A percentile compares a stretch with the other conserved stretches of the same genome.
Conservation (phyloP, 1,140 invertebrate species). For the Antheraea pernyi region DNA sequence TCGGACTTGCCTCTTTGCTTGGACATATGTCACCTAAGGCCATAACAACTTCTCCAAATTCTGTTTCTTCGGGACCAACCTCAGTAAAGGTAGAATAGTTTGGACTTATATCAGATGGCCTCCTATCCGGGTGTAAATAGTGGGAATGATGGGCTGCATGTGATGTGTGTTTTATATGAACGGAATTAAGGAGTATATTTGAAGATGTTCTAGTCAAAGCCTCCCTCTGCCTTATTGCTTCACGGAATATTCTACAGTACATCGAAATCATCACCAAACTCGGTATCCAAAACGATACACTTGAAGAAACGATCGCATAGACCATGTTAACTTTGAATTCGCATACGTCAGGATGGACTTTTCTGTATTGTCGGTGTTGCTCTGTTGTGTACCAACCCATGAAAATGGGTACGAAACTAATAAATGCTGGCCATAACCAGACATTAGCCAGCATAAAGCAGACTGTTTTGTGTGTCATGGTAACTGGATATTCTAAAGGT, state of each 20-base stretch:
- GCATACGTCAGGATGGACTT: conserved; percentile 88
- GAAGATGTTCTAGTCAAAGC: conserved; percentile 89
- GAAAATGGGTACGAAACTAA: conserved; percentile 97
- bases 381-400: conserved; percentile 94
- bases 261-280: conserved; percentile 96
- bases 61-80: conserved; percentile 85
- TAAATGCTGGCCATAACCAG: conserved; percentile 94
- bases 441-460: conserved; percentile 91
- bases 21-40: conserved; percentile 62
- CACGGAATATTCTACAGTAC: conserved; percentile 94
- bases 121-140: conserved; percentile 83
- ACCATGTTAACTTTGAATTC: conserved; percentile 93
- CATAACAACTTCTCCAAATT: conserved; percentile 65
- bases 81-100: conserved; percentile 84
- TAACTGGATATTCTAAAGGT: conserved; percentile 92
- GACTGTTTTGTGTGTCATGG: conserved; percentile 91
- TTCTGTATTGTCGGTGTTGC: conserved; percentile 85
- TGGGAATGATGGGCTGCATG: conserved; percentile 83
- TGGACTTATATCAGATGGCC: conserved; percentile 79
- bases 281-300: conserved; percentile 97
- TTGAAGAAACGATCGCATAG: conserved; percentile 94
- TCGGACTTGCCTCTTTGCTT: conserved; percentile 74
- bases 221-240: conserved; percentile 93
- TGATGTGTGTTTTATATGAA: conserved; percentile 88
- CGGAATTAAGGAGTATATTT: conserved; percentile 90